phyloP scores from a whole-genome alignment of 2,797 vertebrate genomes.

The Fratercula arctica region DNA sequence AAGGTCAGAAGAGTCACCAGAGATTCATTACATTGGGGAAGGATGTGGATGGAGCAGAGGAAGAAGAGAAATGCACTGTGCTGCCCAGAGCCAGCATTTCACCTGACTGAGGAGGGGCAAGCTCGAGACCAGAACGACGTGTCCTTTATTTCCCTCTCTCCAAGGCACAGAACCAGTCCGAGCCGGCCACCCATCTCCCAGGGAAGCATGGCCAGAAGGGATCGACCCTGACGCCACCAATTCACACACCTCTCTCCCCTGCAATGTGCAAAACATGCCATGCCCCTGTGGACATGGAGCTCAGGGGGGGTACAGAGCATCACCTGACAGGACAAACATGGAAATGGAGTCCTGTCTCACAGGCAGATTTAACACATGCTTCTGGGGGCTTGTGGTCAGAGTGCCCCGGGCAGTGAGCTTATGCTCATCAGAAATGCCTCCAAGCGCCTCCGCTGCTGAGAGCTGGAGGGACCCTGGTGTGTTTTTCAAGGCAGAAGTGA shows the following conservation, averaged over 20 bases:
- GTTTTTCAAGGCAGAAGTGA: conserved; percentile 38
- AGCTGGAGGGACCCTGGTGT: neutral
- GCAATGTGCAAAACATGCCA: accelerated
- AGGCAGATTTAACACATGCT: neutral
- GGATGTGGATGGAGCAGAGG: neutral
- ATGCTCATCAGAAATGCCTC: neutral
- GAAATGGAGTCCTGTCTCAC: accelerated
- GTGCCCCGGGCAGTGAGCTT: neutral
- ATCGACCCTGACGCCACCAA: neutral
- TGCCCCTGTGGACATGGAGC: neutral
- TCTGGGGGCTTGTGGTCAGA: neutral
- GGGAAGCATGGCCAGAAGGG: neutral
- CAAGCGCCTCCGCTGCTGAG: neutral
- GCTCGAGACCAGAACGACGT: neutral
- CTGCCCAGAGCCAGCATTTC: neutral
- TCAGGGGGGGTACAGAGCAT: neutral
- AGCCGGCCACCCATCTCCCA: neutral
- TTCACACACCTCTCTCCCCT: neutral
- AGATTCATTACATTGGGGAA: accelerated
- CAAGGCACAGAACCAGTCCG: neutral
- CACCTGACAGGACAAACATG: neutral
- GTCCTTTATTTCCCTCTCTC: neutral
- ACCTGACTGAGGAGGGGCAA: neutral
- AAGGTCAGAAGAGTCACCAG: neutral
- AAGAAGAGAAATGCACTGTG: neutral